phyloP scores from a whole-genome alignment of 2,113 vertebrate species.

The Neofelis nebulosa region DNA sequence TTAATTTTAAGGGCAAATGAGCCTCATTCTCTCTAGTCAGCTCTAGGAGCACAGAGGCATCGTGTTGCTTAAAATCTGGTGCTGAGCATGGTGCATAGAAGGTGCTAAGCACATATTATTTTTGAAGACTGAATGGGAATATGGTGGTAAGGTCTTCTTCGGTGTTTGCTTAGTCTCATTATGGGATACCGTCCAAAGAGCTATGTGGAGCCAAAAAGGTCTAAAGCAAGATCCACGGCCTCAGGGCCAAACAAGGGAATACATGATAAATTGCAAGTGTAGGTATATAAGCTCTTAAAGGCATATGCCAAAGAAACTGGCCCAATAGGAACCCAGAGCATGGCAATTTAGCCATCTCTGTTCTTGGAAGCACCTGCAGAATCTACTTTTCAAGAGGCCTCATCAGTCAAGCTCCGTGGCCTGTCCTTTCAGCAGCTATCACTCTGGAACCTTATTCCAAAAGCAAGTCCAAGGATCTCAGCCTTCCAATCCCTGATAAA shows the following conservation, averaged over 20 bases:
- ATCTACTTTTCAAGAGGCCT: neutral
- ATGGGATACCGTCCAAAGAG: neutral
- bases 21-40: neutral
- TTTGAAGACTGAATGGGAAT: neutral
- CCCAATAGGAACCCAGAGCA: neutral
- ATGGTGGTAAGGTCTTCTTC: neutral
- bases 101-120: no score
- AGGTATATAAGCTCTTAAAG: neutral
- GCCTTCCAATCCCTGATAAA: slow-evolving; percentile 55
- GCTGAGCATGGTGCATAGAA: neutral
- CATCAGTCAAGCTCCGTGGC: neutral
- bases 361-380: neutral
- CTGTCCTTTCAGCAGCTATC: neutral
- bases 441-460: slow-evolving; percentile 1
- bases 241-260: neutral
- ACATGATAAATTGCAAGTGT: neutral
- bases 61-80: neutral
- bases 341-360: neutral
- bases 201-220: neutral
- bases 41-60: neutral
- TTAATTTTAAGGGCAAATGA: neutral
- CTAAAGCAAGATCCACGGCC: neutral
- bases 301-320: neutral
- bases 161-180: neutral
- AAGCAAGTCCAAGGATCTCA: slow-evolving; percentile 9